Evolutionary conservation across 2,797 vertebrate species (phyloP), one percentile per base, ranked within the genome.

Genomic region (Garrulus glandarius): DNA sequence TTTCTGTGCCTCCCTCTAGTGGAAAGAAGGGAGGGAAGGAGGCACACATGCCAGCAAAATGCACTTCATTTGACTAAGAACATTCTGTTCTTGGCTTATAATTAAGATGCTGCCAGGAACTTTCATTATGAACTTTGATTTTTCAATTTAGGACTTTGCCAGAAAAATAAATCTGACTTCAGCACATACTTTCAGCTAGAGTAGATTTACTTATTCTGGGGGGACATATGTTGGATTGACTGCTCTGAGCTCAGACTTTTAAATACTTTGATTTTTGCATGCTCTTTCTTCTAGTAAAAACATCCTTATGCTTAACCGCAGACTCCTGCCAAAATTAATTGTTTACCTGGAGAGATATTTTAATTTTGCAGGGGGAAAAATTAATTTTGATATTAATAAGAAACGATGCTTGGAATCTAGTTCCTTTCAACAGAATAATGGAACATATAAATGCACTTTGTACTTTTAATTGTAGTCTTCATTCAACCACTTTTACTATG

Each of bases 1-100:
- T 72, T 93, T 95, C 72, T 88, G 80, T 96, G 86, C 91, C 70
- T 96, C 96, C 95, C 94, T 95, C 96, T 96, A 96, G 94, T 30
- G 95, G 96, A 89, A 97, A 95, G 74, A 64, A 84, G 8, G 44
- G 49, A 92, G 59, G 70, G 59, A 95, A 79, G 22, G 77, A 90
- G 63, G 60, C 70, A 95, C 84, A 63, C 55, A 90, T 22, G 80
- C 67, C 83, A 95, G 70, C 47, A 90, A 93, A 96, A 91, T 3
- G 22, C 86, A 74, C 46, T 72, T 92, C 37, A 84, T 86, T 92
- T 86, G 81, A 67, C 83, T 67, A 87, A 94, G 89, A 96, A 95
- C 85, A 60, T 86, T 92, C 83, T 94, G 87, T 92, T 95, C 94
- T 69, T 64, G 39, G 76, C 71, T 68, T 84, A 53, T 39, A 95